Conservation (phyloP, 2,797 vertebrate genomes). For the Etheostoma nigrum region DNA sequence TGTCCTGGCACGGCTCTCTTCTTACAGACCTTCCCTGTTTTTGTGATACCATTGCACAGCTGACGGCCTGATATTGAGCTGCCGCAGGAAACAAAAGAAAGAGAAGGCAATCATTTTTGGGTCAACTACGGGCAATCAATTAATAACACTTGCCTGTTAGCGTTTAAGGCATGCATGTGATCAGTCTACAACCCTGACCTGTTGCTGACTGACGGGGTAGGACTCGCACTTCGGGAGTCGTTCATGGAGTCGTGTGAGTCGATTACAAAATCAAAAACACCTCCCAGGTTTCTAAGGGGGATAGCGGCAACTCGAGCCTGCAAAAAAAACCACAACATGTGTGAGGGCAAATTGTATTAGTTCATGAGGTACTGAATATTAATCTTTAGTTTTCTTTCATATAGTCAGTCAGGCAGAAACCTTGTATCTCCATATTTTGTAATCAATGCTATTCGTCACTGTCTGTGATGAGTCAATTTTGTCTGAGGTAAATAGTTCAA, state of each 20-base stretch:
- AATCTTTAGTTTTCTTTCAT: no score
- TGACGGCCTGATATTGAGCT: slow-evolving; percentile 79
- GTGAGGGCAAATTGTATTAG: neutral
- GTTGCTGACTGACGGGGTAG: slow-evolving; percentile 73
- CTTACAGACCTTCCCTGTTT: slow-evolving; percentile 82
- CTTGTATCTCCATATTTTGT: no score
- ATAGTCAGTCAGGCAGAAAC: no score
- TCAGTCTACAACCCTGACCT: slow-evolving; percentile 64
- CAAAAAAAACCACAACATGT: neutral
- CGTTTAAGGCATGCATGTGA: neutral
- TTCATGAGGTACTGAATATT: neutral
- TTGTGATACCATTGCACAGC: slow-evolving; percentile 85
- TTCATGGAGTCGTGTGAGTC: slow-evolving; percentile 54
- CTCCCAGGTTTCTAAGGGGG: slow-evolving; percentile 65
- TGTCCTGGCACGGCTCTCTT: slow-evolving; percentile 83
- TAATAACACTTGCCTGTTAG: no score
- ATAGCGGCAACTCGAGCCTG: slow-evolving; percentile 71
- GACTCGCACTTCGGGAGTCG: slow-evolving; percentile 66
- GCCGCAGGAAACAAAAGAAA: neutral
- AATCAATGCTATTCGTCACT: no score
- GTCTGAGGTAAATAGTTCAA: no score
- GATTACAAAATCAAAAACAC: slow-evolving; percentile 32
- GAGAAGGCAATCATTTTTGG: neutral
- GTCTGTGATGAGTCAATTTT: no score
- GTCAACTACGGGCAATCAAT: neutral